Evolutionary conservation across 2,113 vertebrate species (phyloP), one percentile per base, ranked within the genome.

Genomic region (Castor canadensis): DNA sequence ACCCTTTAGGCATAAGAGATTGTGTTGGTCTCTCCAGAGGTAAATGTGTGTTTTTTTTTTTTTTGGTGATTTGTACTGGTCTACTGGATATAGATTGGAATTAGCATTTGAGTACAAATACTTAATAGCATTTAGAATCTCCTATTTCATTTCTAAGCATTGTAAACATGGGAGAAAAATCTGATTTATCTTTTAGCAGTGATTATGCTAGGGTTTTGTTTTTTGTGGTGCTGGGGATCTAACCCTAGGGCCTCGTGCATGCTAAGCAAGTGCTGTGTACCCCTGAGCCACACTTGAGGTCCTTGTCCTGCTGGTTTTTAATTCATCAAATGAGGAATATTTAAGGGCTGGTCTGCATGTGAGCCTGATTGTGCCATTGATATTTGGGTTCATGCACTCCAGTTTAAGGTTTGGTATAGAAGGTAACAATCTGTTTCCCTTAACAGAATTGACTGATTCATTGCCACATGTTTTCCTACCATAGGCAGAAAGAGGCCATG

Each of bases 81-180:
- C 30, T 86, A n/a, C 45, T 87, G 38, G 85, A 83, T 94, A 35
- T 75, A 17, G 62, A 60, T 75, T 92, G 79, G 71, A 80, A 81
- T 93, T 79, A 69, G 20, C 43, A 67, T 38, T 92, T 95, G 82
- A 58, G 1, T 87, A 79, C 67, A 93, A 67, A 49, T 81, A n/a
- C 82, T 94, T 87, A 69, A 56, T 80, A 80, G 38, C 64, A 80
- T 95, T 89, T 81, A 91, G 62, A 89, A 81, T n/a, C 28, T 87
- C 40, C n/a, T 94, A 58, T 90, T 87, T 91, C 16, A 45, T 95
- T 91, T 15, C 19, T 49, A 79, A 76, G 16, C 30, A 56, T 77
- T 90, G 9, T 81, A 83, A 84, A 9, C 81, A 45, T 58, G 67
- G 83, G 69, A 89, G 62, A 93, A 67, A 90, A 93, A 58, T n/a